A percentile compares a stretch with the other conserved stretches of the same genome.
phyloP scores from a whole-genome alignment of 2,113 vertebrate genomes.

The Prionailurus bengalensis region DNA sequence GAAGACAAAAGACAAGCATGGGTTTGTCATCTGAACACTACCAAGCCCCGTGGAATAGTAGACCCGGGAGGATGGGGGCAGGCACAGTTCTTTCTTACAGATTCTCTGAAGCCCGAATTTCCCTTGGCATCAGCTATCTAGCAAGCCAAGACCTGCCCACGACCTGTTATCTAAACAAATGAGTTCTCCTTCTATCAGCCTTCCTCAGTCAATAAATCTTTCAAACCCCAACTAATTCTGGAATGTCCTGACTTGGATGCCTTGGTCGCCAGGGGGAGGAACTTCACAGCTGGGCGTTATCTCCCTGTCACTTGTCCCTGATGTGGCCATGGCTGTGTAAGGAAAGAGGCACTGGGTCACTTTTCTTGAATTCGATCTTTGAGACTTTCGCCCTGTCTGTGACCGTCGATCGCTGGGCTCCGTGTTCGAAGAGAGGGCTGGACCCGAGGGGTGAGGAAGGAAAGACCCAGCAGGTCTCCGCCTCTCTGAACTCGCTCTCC shows the following conservation, averaged over 20 bases:
- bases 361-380: slow-evolving; percentile 11
- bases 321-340: background rate
- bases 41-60: background rate
- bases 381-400: background rate
- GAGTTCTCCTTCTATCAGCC: background rate
- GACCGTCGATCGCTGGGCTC: background rate
- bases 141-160: background rate
- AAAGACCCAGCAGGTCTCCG: background rate
- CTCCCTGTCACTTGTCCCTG: background rate
- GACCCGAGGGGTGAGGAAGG: background rate
- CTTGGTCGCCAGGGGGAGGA: background rate
- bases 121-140: background rate
- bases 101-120: background rate
- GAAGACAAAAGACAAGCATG: background rate
- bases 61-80: background rate
- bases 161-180: background rate
- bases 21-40: background rate
- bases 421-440: background rate
- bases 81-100: background rate
- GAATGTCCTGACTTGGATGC: background rate
- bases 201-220: background rate
- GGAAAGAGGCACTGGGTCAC: background rate
- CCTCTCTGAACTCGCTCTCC: background rate
- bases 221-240: background rate
- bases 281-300: background rate